Percentiles rank a stretch among this genome's conserved stretches.
phyloP scores from a whole-genome alignment of 1,140 invertebrate species.

The Lineus longissimus region DNA sequence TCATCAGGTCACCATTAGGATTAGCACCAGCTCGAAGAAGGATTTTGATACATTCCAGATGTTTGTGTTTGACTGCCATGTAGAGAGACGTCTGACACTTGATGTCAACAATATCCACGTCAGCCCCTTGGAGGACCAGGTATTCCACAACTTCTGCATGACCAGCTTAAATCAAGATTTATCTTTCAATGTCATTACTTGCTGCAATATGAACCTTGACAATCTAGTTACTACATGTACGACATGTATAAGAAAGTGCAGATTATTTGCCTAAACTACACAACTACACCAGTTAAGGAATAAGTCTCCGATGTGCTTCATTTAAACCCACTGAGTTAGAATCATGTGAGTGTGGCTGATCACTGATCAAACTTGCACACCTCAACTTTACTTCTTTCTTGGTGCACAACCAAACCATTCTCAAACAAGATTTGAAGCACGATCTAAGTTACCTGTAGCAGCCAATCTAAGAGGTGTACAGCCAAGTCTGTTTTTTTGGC shows the following conservation, averaged over 20 bases:
- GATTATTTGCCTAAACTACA: background rate
- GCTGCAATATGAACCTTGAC: background rate
- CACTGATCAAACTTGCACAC: too few relatives aligned
- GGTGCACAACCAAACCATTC: too few relatives aligned
- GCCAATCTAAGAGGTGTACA: constrained; percentile 31
- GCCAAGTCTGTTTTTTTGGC: constrained; percentile 17
- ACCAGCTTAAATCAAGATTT: constrained; percentile 34
- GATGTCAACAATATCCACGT: constrained; percentile 35
- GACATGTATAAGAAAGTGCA: background rate
- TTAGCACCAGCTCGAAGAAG: constrained; percentile 24
- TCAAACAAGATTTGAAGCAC: background rate
- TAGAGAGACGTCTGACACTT: constrained; percentile 43
- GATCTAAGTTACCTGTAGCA: constrained; percentile 25
- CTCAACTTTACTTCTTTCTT: too few relatives aligned
- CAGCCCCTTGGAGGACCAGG: constrained; percentile 28
- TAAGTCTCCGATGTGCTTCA: too few relatives aligned
- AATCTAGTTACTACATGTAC: background rate
- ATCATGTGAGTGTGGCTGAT: too few relatives aligned
- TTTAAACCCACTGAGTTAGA: too few relatives aligned
- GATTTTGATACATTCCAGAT: constrained; percentile 16
- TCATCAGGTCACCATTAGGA: constrained; percentile 24
- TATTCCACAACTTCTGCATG: constrained; percentile 27
- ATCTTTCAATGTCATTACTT: constrained; percentile 5
- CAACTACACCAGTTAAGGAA: background rate
- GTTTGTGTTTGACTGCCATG: constrained; percentile 38